Percentiles rank a stretch among this genome's conserved stretches.
Evolutionary conservation across 1,140 invertebrate species (phyloP).

Genomic region (Coelopa frigida): DNA sequence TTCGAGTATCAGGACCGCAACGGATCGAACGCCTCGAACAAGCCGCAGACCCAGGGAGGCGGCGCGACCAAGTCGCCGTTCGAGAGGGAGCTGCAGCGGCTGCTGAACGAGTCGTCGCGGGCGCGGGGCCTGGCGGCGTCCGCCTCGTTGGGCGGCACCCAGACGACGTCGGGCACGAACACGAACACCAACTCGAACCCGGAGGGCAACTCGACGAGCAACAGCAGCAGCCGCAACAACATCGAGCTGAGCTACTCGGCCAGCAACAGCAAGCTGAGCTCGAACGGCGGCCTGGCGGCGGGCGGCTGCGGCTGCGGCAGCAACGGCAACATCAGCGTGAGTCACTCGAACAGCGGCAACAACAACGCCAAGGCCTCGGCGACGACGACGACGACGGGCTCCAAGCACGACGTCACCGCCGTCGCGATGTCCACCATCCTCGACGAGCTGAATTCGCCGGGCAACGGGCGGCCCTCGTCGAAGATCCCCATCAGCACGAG

Average conservation of each 20-base stretch:
- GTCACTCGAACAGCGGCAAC: constrained; percentile 38
- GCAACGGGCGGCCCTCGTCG: constrained; percentile 12
- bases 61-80: constrained; percentile 50
- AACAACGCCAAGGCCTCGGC: constrained; percentile 26
- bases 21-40: constrained; percentile 18
- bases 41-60: constrained; percentile 1
- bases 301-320: constrained; percentile 21
- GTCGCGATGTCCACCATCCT: constrained; percentile 14
- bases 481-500: constrained; percentile 36
- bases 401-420: too few species aligned
- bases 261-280: constrained; percentile 34
- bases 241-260: constrained; percentile 27
- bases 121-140: constrained; percentile 22
- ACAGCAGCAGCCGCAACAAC: constrained; percentile 35
- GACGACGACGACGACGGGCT: constrained; percentile 13
- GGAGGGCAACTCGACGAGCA: constrained; percentile 29
- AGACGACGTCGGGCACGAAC: constrained; percentile 13
- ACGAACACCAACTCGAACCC: constrained; percentile 12
- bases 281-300: constrained; percentile 19
- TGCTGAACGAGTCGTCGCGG: constrained; percentile 54
- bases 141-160: constrained; percentile 13
- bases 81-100: constrained; percentile 65
- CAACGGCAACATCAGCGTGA: constrained; percentile 38
- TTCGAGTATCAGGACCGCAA: constrained; percentile 50
- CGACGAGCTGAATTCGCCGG: constrained; percentile 19